phyloP scores from a whole-genome alignment of 2,113 vertebrate genomes.

The Xenotilapia caudafasciata region DNA sequence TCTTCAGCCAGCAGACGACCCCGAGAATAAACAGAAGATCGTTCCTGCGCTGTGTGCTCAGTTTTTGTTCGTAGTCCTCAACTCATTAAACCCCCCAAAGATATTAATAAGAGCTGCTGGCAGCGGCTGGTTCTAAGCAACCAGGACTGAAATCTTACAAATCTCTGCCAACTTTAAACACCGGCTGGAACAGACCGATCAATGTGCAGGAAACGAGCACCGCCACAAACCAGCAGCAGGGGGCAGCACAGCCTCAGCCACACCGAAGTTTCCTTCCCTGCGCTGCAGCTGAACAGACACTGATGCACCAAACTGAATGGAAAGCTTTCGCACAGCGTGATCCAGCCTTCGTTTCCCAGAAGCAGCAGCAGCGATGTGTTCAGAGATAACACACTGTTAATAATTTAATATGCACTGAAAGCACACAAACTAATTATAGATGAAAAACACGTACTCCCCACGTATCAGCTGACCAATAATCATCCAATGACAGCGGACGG shows the following conservation, averaged over 20 bases:
- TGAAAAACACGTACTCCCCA: not conserved
- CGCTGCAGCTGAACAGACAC: not conserved
- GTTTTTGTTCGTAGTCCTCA: fast-evolving
- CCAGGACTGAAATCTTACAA: not conserved
- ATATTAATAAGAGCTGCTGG: not conserved
- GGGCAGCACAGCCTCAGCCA: not conserved
- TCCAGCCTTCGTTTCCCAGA: not conserved
- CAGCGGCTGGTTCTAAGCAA: not conserved
- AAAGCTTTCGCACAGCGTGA: not conserved
- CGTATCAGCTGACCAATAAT: not conserved
- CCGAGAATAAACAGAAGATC: not conserved
- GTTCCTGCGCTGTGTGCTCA: not conserved
- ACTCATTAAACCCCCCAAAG: not conserved
- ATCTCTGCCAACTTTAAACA: not conserved
- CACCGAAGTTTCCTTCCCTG: not conserved
- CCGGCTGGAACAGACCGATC: not conserved
- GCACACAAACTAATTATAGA: not conserved
- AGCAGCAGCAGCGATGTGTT: not conserved
- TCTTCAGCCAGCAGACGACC: not conserved
- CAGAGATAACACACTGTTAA: fast-evolving
- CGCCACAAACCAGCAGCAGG: not conserved
- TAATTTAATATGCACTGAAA: not conserved
- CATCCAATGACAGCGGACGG: not conserved
- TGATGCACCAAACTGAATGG: not conserved
- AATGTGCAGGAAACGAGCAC: not conserved